phyloP scores from a whole-genome alignment of 2,797 vertebrate species.

The Pangasius krempfi region DNA sequence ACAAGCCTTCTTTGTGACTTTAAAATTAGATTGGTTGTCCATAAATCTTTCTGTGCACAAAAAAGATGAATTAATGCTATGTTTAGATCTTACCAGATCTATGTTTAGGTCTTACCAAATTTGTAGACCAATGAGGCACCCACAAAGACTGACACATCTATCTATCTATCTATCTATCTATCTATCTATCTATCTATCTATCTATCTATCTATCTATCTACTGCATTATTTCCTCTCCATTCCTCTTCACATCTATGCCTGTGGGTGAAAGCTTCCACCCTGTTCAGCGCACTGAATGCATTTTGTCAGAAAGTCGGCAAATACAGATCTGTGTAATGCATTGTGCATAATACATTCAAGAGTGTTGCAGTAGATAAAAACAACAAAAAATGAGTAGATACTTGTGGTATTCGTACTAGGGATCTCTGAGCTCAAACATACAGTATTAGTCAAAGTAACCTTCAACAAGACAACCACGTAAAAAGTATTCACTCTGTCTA shows the following conservation, averaged over 20 bases:
- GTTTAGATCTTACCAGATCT: too few species aligned
- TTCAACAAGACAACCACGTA: not conserved
- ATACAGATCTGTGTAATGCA: not conserved
- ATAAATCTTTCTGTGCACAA: too few species aligned
- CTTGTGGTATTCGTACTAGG: not conserved
- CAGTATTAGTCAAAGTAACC: not conserved
- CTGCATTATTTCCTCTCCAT: not conserved
- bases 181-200: too few species aligned
- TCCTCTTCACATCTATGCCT: not conserved
- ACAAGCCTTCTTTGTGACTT: not conserved
- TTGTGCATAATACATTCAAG: not conserved
- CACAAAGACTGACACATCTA: not conserved
- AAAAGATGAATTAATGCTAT: too few species aligned
- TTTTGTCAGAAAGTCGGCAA: not conserved
- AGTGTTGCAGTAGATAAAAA: not conserved
- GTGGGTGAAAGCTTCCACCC: not conserved
- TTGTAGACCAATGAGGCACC: not conserved
- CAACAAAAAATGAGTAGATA: not conserved
- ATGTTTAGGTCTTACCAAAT: not conserved
- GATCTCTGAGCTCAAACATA: not conserved
- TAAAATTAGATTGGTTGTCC: not conserved
- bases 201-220: too few species aligned
- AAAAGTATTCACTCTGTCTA: not conserved
- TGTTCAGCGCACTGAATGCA: too few species aligned
- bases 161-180: not conserved